These are phyloP conservation scores for Ochotona curzoniae DNA, from an alignment of 2,113 vertebrate species.

Conservation along the genomic window DNA sequence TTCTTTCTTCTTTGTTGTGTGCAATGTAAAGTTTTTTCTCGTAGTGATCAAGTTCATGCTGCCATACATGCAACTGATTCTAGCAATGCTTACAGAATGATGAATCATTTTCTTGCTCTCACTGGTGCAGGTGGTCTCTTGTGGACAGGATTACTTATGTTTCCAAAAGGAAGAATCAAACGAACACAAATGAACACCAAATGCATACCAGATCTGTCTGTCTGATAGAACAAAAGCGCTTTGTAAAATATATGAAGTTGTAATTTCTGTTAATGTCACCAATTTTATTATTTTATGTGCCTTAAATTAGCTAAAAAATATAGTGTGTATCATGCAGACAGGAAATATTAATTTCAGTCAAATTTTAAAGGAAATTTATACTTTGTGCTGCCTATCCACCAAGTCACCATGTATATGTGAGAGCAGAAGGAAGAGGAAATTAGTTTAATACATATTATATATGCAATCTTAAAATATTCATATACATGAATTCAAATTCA, in stretches of 20 bases:
- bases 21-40: neutral
- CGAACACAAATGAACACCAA: neutral
- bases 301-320: neutral
- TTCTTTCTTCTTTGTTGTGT: neutral
- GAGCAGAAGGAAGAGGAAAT: neutral
- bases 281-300: neutral
- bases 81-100: neutral
- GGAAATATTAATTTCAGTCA: neutral
- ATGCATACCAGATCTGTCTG: neutral
- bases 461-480: neutral
- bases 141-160: neutral
- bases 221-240: neutral
- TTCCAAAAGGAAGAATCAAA: neutral
- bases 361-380: conserved; percentile 4
- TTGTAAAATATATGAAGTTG: neutral
- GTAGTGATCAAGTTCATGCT: neutral
- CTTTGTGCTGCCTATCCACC: neutral
- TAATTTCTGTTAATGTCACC: neutral
- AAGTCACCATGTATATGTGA: neutral
- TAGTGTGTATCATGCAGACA: neutral
- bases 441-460: neutral
- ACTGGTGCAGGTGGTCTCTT: neutral
- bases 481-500: neutral
- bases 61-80: neutral
- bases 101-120: neutral